Conservation (phyloP, 2,888 invertebrate genomes). For the Nephrotoma guestfalica region DNA sequence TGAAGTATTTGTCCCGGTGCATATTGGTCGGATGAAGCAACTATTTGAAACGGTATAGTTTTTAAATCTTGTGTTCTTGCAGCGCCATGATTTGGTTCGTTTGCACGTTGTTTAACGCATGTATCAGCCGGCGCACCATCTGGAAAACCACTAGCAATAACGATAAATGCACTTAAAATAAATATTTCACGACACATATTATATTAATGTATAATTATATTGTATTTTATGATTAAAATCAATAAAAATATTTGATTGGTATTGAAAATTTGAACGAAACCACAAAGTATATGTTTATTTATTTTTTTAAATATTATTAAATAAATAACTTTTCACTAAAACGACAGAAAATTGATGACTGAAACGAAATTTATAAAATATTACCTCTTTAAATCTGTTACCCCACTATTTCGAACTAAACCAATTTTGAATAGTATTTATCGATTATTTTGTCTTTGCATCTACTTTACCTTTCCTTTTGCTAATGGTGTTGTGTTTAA, state of each 20-base stretch:
- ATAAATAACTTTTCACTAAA: neutral
- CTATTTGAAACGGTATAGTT: constrained; percentile 50
- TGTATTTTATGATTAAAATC: neutral
- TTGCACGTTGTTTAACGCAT: constrained; percentile 59
- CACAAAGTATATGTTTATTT: neutral
- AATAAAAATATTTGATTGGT: neutral
- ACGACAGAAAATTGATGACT: neutral
- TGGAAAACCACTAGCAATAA: constrained; percentile 43
- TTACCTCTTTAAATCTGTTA: neutral
- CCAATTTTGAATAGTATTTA: neutral
- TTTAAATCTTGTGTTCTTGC: constrained; percentile 48
- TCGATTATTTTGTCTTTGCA: neutral
- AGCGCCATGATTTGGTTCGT: constrained; percentile 66
- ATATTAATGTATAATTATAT: neutral
- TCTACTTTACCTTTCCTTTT: neutral
- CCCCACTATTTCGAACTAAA: neutral
- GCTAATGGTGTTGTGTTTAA: neutral
- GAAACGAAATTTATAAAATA: neutral
- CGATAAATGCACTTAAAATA: constrained; percentile 24
- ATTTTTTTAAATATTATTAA: neutral
- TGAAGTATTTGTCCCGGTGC: constrained; percentile 54
- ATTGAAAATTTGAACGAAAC: neutral
- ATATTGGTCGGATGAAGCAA: constrained; percentile 48
- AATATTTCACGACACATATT: neutral
- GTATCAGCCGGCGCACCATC: constrained; percentile 70